Percentiles rank a stretch among this genome's conserved stretches.
phyloP scores from a whole-genome alignment of 2,113 vertebrate species.

The Macrotis lagotis region DNA sequence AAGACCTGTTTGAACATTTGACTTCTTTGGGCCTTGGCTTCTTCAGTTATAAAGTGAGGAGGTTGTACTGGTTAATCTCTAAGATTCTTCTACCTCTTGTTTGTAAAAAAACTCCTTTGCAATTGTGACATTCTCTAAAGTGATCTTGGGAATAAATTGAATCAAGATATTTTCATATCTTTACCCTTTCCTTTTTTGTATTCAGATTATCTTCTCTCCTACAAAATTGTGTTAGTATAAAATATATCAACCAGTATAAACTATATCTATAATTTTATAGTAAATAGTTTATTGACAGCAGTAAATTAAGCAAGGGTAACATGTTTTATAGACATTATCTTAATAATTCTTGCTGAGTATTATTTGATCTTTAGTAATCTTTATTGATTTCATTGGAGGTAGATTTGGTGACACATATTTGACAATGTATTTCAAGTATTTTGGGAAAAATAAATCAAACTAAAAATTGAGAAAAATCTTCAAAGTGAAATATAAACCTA shows the following conservation, averaged over 20 bases:
- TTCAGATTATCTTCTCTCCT: not conserved
- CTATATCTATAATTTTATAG: not conserved
- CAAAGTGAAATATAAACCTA: not conserved
- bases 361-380: not conserved
- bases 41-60: not conserved
- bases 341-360: not conserved
- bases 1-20: not conserved
- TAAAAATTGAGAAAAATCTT: not conserved
- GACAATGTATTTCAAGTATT: not conserved
- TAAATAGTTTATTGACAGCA: conserved; percentile 1
- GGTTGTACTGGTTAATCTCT: not conserved
- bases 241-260: not conserved
- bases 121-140: not conserved
- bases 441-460: not conserved
- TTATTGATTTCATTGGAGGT: conserved; percentile 17
- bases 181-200: not conserved
- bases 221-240: not conserved
- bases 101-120: not conserved
- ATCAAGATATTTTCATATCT: not conserved
- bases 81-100: not conserved
- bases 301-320: not conserved
- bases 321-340: not conserved
- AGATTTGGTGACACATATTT: not conserved
- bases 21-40: not conserved
- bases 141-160: not conserved